Evolutionary conservation across 2,888 invertebrate genomes (phyloP), one percentile per base, ranked within the genome.

Genomic region (Liopterus haemorrhoidalis): DNA sequence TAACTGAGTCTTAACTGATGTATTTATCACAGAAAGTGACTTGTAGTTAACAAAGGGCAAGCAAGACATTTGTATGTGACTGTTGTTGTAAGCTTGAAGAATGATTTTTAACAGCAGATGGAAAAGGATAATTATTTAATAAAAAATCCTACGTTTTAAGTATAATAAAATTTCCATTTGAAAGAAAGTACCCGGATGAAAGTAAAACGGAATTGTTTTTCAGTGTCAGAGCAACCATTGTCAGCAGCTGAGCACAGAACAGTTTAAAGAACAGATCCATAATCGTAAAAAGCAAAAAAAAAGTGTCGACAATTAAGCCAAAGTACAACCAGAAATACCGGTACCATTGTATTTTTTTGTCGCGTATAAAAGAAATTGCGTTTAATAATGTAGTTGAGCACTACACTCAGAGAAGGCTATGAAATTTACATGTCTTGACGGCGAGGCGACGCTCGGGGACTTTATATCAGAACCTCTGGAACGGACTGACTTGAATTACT

Each of bases 261-360:
- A 36, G 30, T 42, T 63, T 64, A 62, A 61, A 61, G 58, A 61
- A 59, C 60, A 58, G 58, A 58, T n/a, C 59, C 57, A 59, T 62
- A 59, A 60, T 59, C 57, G 58, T 59, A 61, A 60, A 57, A 58
- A 56, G 54, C 58, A 54, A 58, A 54, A 51, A 50, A 59, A 57
- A 60, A 63, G 61, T 61, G 63, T 60, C 56, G 62, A 63, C 63
- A 64, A 64, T 65, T 64, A 65, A 64, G 59, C 51, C 56, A 57
- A 59, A 63, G 62, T 62, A 59, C 59, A 60, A 62, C 62, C 59
- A 56, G 59, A 61, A 57, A 51, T 42, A 56, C 52, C 49, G 50
- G 50, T 46, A 53, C 52, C 51, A 51, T 52, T 54, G 53, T 52
- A 56, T 54, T 51, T n/a, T n/a, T 50, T 52, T 51, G 54, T 52